phyloP scores from a whole-genome alignment of 2,797 vertebrate species.

The Lacerta viridis region DNA sequence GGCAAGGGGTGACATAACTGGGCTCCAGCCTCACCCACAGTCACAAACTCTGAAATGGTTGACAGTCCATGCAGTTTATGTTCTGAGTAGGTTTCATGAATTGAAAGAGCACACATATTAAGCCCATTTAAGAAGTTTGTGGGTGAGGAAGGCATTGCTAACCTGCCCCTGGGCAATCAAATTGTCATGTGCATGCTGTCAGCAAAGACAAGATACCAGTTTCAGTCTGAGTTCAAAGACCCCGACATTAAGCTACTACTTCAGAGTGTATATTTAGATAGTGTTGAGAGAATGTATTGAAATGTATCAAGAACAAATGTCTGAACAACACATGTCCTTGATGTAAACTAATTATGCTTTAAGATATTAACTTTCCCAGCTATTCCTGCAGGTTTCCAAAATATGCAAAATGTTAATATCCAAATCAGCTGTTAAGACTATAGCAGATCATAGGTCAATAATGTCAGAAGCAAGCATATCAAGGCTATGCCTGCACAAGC shows the following conservation, averaged over 20 bases:
- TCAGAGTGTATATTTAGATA: conserved; percentile 61
- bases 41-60: not conserved
- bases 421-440: not conserved
- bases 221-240: conserved; percentile 55
- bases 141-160: conserved; percentile 26
- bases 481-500: not conserved
- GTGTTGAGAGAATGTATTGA: conserved; percentile 54
- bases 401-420: not conserved
- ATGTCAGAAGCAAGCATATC: not conserved
- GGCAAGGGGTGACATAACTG: no score
- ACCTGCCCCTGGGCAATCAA: not conserved
- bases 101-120: not conserved
- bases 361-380: conserved; percentile 12
- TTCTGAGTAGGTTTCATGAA: not conserved
- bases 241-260: conserved; percentile 64
- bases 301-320: conserved; percentile 43
- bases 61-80: not conserved
- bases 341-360: conserved; percentile 39
- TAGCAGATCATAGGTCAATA: not conserved
- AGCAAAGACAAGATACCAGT: conserved; percentile 57
- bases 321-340: conserved; percentile 23
- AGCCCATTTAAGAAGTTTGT: not conserved
- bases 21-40: not conserved
- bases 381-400: conserved; percentile 15
- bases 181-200: conserved; percentile 34